Percentiles rank a stretch among this genome's conserved stretches.
Conservation (phyloP, 2,888 invertebrate genomes). For the Drosophila nr. perissopoda region DNA sequence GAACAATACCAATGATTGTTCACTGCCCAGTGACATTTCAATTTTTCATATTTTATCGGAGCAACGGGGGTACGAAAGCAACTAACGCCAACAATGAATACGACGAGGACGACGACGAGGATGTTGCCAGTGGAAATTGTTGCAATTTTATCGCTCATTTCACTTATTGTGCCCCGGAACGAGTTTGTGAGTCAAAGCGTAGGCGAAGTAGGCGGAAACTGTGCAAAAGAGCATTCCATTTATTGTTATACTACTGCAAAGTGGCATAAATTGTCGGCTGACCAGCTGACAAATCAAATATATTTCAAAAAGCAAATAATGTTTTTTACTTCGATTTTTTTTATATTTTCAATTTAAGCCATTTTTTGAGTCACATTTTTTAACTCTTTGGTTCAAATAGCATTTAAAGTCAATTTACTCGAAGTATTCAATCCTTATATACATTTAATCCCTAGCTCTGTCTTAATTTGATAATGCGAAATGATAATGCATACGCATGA, state of each 20-base stretch:
- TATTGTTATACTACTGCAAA: slow-evolving; percentile 24
- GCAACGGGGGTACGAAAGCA: slow-evolving; percentile 26
- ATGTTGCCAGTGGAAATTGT: slow-evolving; percentile 66
- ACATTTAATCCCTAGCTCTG: background rate
- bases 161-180: slow-evolving; percentile 58
- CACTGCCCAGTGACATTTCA: slow-evolving; percentile 68
- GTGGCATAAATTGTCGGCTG: background rate
- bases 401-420: background rate
- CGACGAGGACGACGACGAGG: slow-evolving; percentile 10
- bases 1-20: slow-evolving; percentile 56
- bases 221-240: slow-evolving; percentile 27
- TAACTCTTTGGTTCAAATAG: background rate
- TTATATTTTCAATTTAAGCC: background rate
- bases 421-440: background rate
- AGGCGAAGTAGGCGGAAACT: slow-evolving; percentile 18
- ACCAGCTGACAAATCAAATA: too few relatives aligned
- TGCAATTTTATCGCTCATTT: slow-evolving; percentile 81
- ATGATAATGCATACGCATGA: background rate
- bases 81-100: slow-evolving; percentile 28
- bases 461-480: background rate
- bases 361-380: background rate
- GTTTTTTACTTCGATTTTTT: background rate
- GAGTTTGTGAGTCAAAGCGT: slow-evolving; percentile 20
- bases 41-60: slow-evolving; percentile 76
- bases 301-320: background rate